Evolutionary conservation across 2,888 invertebrate genomes (phyloP), one percentile per base, ranked within the genome.

Genomic region (Parapristionchus giblindavisi): DNA sequence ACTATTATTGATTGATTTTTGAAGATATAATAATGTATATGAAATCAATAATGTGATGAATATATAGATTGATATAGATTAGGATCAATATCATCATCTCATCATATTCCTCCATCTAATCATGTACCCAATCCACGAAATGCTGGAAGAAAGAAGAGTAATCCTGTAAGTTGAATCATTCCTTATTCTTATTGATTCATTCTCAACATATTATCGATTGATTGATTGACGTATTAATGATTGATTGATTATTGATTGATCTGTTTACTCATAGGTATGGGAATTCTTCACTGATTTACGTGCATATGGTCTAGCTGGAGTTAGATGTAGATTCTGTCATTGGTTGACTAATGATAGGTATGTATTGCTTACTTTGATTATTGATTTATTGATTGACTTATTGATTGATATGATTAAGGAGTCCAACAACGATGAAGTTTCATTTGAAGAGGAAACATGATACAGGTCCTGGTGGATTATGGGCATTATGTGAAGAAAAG

Each of bases 351-450:
- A 83, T 68, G 83, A 83, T 56, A 72, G 71, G 71, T 71, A n/a
- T n/a, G 14, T 14, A 14, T 27, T 21, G n/a, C 24, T 11, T 14
- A 24, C 14, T 58, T 21, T 48, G 11, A 14, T 48, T 48, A 21
- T 48, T 48, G 48, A 48, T 48, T 21, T 48, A 48, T 48, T 11
- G 3, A 29, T 17, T 58, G 8, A 2, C 17, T 4, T 6, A 32
- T 2, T 32, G 14, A 8, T 36, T 3, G 8, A 43, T 52, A 29
- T 40, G 27, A 6, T 54, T 56, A 14, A 71, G 83, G 14, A 82
- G 82, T 73, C 83, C 83, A n/a, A 83, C 83, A 5, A 83, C 83
- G 17, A 83, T 83, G 83, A 83, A 83, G 54, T 83, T 83, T 54
- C 83, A 83, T 75, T 75, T 83, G 76, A 83, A 82, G 70, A 68